Percentiles rank a stretch among this genome's conserved stretches.
These are phyloP conservation scores for Chouioia cunea DNA, from an alignment of 2,888 invertebrate species.

Conservation along the genomic window DNA sequence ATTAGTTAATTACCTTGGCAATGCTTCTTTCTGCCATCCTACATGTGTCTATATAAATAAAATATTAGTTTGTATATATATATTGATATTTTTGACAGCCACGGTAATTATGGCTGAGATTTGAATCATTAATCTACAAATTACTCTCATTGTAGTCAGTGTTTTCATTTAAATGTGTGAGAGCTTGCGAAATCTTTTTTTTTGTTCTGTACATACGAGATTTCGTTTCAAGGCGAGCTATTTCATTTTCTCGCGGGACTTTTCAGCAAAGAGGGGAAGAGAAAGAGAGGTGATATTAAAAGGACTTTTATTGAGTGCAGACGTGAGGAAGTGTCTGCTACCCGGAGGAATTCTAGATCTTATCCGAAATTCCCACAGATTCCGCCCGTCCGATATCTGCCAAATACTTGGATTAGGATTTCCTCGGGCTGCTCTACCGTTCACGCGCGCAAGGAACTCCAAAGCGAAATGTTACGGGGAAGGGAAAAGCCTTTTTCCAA, in stretches of 20 bases:
- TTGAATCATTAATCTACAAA: too few species aligned
- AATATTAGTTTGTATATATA: too few species aligned
- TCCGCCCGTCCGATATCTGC: constrained; percentile 30
- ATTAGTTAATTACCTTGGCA: constrained; percentile 44
- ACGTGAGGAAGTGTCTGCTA: constrained; percentile 24
- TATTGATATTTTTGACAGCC: too few species aligned
- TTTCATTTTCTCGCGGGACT: constrained; percentile 27
- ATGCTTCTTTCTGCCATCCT: too few species aligned
- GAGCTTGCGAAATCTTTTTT: too few species aligned
- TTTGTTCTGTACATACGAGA: too few species aligned
- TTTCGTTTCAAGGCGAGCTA: constrained; percentile 7
- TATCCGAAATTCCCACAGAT: constrained; percentile 47
- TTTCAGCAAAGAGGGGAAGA: too few species aligned
- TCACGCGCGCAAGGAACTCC: too few species aligned
- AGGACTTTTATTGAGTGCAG: constrained; percentile 41
- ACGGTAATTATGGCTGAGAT: too few species aligned
- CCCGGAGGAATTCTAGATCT: constrained; percentile 42
- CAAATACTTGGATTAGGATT: constrained; percentile 47
- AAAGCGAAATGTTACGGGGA: neutral
- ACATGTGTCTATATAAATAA: too few species aligned
- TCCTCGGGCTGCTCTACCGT: neutral
- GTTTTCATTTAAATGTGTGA: too few species aligned
- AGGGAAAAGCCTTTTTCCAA: constrained; percentile 29
- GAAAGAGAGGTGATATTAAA: constrained; percentile 35
- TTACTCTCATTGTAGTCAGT: too few species aligned